Conservation (phyloP, 2,797 vertebrate genomes). For the Chromis chromis region DNA sequence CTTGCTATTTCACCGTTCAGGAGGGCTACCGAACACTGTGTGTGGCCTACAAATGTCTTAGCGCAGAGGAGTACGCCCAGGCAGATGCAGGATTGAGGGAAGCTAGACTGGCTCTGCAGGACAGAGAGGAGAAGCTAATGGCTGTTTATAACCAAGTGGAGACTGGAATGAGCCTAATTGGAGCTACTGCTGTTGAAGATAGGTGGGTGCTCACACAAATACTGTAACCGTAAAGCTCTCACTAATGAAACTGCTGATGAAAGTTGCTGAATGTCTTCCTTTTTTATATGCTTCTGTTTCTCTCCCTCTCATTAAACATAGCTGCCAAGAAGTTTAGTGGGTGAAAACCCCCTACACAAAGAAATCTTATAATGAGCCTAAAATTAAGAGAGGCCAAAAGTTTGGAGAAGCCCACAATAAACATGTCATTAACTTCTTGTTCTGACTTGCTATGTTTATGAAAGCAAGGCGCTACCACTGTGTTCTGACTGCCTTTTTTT, state of each 20-base stretch:
- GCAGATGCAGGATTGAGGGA: constrained; percentile 88
- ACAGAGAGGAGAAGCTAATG: constrained; percentile 93
- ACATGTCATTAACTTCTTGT: no score
- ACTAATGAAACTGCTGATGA: neutral
- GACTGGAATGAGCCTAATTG: constrained; percentile 93
- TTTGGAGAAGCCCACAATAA: no score
- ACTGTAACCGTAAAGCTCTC: neutral
- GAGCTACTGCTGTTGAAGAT: constrained; percentile 98
- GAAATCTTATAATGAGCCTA: neutral
- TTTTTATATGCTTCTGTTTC: constrained; percentile 8
- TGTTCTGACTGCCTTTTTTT: neutral
- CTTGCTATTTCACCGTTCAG: constrained; percentile 72
- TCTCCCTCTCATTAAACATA: neutral
- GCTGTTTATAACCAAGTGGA: constrained; percentile 94
- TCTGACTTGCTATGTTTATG: no score
- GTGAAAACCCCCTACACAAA: neutral
- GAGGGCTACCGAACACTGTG: constrained; percentile 96
- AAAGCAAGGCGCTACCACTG: no score
- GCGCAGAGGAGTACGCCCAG: constrained; percentile 85
- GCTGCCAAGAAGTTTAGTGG: neutral
- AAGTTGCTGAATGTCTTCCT: neutral
- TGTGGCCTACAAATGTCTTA: constrained; percentile 92
- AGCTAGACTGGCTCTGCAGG: constrained; percentile 93
- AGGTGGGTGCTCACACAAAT: constrained; percentile 82
- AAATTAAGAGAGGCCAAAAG: neutral